These are phyloP conservation scores for Eupeodes latifasciatus DNA, from an alignment of 2,888 invertebrate genomes.

Conservation along the genomic window DNA sequence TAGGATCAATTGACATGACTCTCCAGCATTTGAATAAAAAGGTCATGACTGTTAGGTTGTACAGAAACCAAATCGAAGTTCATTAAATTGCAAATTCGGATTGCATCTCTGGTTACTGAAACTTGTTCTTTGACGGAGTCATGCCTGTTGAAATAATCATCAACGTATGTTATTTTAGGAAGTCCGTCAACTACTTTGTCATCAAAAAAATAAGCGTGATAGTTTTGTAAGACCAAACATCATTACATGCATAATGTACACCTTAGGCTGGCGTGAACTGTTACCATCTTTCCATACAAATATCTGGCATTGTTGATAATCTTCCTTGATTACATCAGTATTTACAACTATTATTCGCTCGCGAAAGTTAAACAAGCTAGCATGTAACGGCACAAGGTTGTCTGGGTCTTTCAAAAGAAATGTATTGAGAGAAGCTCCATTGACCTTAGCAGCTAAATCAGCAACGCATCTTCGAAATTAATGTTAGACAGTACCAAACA, in stretches of 20 bases:
- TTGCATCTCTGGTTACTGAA: conserved; percentile 4
- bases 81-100: not conserved
- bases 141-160: conserved; percentile 45
- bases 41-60: conserved; percentile 2
- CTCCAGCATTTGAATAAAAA: not conserved
- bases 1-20: too few relatives aligned
- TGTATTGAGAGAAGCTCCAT: conserved; percentile 56
- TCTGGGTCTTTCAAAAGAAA: conserved; percentile 60
- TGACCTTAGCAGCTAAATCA: conserved; percentile 54
- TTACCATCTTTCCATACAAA: conserved; percentile 65
- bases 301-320: conserved; percentile 36
- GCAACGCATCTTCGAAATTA: conserved; percentile 25
- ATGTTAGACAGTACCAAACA: too few relatives aligned
- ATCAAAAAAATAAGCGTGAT: conserved; percentile 29
- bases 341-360: conserved; percentile 22
- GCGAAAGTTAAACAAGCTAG: conserved; percentile 54
- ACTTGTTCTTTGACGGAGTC: not conserved
- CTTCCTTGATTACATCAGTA: not conserved
- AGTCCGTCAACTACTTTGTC: conserved; percentile 51
- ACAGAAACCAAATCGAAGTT: conserved; percentile 27
- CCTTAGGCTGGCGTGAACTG: not conserved
- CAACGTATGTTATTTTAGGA: conserved; percentile 51
- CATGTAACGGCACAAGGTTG: not conserved
- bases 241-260: conserved; percentile 71
- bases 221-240: conserved; percentile 72